Percentiles rank a stretch among this genome's conserved stretches.
These are phyloP conservation scores for Leuciscus idus DNA, from an alignment of 2,113 vertebrate genomes.

Conservation along the genomic window DNA sequence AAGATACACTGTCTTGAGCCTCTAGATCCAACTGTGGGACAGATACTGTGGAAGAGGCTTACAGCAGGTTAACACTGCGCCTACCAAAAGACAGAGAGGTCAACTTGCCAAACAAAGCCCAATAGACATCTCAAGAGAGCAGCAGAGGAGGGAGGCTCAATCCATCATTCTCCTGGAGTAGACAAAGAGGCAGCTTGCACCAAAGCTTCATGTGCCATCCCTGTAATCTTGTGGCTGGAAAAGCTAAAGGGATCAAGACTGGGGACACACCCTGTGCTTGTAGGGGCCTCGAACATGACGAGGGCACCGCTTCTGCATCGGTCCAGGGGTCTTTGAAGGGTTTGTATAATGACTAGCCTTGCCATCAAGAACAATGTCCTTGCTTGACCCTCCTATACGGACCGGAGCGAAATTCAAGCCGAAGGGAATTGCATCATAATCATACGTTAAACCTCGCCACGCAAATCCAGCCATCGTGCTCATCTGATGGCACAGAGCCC, in stretches of 20 bases:
- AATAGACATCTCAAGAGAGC: constrained; percentile 28
- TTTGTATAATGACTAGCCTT: constrained; percentile 64
- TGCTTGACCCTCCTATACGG: background rate
- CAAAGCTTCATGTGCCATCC: constrained; percentile 59
- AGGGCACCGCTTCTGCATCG: constrained; percentile 63
- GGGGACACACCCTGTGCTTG: constrained; percentile 67
- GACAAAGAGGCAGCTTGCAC: constrained; percentile 60
- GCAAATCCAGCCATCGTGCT: constrained; percentile 6
- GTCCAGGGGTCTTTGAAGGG: constrained; percentile 65
- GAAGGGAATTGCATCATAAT: constrained; percentile 55
- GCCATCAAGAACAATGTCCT: constrained; percentile 56
- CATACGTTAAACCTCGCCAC: constrained; percentile 47
- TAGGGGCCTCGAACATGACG: constrained; percentile 46
- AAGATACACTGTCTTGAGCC: background rate
- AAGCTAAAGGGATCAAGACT: constrained; percentile 64
- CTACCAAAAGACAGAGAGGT: background rate
- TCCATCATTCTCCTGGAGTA: constrained; percentile 39
- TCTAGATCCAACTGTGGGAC: background rate
- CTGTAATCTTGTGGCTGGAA: constrained; percentile 68
- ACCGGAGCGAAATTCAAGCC: background rate
- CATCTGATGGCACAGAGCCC: constrained; percentile 3
- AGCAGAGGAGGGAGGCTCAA: constrained; percentile 33
- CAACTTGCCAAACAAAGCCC: constrained; percentile 38
- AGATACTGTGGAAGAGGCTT: background rate
- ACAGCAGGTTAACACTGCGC: background rate